A percentile compares a stretch with the other conserved stretches of the same genome.
These are phyloP conservation scores for Pelmatolapia mariae DNA, from an alignment of 2,113 vertebrate species.

Conservation along the genomic window DNA sequence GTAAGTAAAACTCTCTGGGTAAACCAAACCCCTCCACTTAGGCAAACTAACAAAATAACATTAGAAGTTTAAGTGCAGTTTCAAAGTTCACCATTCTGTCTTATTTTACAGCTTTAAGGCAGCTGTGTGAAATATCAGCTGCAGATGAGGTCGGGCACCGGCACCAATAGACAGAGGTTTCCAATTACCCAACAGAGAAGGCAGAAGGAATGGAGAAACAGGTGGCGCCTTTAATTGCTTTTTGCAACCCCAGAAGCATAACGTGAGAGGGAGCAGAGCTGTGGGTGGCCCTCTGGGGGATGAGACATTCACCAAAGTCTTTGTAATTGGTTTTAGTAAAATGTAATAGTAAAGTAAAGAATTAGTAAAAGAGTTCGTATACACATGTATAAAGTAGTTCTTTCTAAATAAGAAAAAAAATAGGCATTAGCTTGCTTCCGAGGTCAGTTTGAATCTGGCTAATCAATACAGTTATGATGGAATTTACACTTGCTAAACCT, in stretches of 20 bases:
- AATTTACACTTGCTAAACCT: background rate
- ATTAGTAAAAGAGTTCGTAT: background rate
- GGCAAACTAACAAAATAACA: background rate
- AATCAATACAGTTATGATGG: background rate
- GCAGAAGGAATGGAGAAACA: conserved; percentile 54
- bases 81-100: background rate
- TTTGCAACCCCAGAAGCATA: conserved; percentile 57
- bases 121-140: conserved; percentile 51
- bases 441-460: background rate
- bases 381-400: background rate
- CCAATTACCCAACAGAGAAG: conserved; percentile 60
- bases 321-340: conserved; percentile 48
- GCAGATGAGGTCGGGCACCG: conserved; percentile 47
- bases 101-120: conserved; percentile 21
- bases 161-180: conserved; percentile 61
- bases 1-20: background rate
- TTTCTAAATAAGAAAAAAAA: background rate
- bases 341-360: background rate
- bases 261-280: conserved; percentile 31
- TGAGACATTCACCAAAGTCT: conserved; percentile 13
- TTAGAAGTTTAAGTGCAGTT: background rate
- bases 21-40: background rate
- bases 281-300: conserved; percentile 39
- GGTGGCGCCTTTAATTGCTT: conserved; percentile 73
- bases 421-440: background rate